Conservation (phyloP, 1,140 invertebrate genomes). For the Agrypnia vestita region DNA sequence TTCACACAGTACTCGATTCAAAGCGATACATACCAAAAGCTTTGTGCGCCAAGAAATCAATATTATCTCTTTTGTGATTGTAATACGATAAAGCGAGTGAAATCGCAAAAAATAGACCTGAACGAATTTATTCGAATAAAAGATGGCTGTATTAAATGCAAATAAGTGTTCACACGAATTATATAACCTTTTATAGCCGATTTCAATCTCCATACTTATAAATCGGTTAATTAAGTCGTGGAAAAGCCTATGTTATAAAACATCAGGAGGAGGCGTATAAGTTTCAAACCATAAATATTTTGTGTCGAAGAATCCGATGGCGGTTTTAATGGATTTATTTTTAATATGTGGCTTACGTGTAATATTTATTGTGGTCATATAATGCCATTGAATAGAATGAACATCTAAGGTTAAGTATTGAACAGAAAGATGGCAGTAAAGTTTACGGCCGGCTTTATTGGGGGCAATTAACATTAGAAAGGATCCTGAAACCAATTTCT, state of each 20-base stretch:
- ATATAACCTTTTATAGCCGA: slow-evolving; percentile 28
- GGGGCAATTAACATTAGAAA: slow-evolving; percentile 50
- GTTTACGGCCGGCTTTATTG: slow-evolving; percentile 46
- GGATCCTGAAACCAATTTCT: slow-evolving; percentile 41
- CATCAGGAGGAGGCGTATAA: slow-evolving; percentile 19
- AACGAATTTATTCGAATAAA: slow-evolving; percentile 32
- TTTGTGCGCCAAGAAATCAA: slow-evolving; percentile 8
- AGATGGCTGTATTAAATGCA: slow-evolving; percentile 35
- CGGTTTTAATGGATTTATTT: slow-evolving; percentile 52
- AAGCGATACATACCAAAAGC: background rate
- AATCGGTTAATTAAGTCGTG: slow-evolving; percentile 44
- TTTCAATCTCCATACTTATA: slow-evolving; percentile 22
- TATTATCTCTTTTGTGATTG: slow-evolving; percentile 23
- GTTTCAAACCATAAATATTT: slow-evolving; percentile 45
- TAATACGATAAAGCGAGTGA: slow-evolving; percentile 13
- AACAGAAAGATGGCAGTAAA: slow-evolving; percentile 49
- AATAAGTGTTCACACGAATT: slow-evolving; percentile 36
- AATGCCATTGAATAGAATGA: slow-evolving; percentile 46
- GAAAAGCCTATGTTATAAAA: slow-evolving; percentile 29
- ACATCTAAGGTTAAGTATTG: slow-evolving; percentile 52
- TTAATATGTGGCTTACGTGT: slow-evolving; percentile 53
- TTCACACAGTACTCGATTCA: slow-evolving; percentile 19
- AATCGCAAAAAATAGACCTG: slow-evolving; percentile 19
- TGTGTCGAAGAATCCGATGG: slow-evolving; percentile 44
- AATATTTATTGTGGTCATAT: slow-evolving; percentile 51